A percentile compares a stretch with the other conserved stretches of the same genome.
Evolutionary conservation across 1,140 invertebrate genomes (phyloP).

Genomic region (Panagrolaimus sp.): DNA sequence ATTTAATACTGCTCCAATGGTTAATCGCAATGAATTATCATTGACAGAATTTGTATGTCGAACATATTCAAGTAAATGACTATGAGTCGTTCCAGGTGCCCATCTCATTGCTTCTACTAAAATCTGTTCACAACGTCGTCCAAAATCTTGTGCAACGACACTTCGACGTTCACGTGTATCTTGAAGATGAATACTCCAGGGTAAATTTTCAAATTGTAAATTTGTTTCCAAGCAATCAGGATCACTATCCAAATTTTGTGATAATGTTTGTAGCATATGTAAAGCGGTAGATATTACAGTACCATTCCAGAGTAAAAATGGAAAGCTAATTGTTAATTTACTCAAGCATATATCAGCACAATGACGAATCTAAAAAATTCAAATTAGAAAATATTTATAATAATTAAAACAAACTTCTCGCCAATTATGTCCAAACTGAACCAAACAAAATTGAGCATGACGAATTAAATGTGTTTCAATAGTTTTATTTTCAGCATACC

Average conservation of each 20-base stretch:
- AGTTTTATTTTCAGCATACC: slow-evolving; percentile 21
- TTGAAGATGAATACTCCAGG: slow-evolving; percentile 58
- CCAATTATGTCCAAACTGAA: slow-evolving; percentile 55
- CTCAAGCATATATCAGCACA: slow-evolving; percentile 90
- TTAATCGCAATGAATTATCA: slow-evolving; percentile 44
- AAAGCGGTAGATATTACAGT: slow-evolving; percentile 90
- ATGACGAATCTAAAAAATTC: slow-evolving; percentile 64
- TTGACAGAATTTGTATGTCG: slow-evolving; percentile 42
- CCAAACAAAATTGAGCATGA: slow-evolving; percentile 65
- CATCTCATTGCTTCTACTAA: slow-evolving; percentile 95
- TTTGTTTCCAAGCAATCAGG: slow-evolving; percentile 38
- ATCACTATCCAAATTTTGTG: slow-evolving; percentile 74
- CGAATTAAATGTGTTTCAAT: slow-evolving; percentile 62
- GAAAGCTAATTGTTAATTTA: slow-evolving; percentile 76
- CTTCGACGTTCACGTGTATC: slow-evolving; percentile 87
- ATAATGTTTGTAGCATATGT: slow-evolving; percentile 85
- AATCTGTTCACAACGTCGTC: slow-evolving; percentile 80
- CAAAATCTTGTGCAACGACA: slow-evolving; percentile 74
- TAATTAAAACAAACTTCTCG: slow-evolving; percentile 60
- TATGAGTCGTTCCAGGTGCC: slow-evolving; percentile 86
- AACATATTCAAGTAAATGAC: slow-evolving; percentile 74
- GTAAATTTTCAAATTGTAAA: slow-evolving; percentile 31
- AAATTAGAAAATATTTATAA: no score
- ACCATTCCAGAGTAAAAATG: slow-evolving; percentile 68
- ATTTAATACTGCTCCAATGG: slow-evolving; percentile 44